A percentile compares a stretch with the other conserved stretches of the same genome.
Conservation (phyloP, 2,113 vertebrate species). For the Anthoscopus minutus region DNA sequence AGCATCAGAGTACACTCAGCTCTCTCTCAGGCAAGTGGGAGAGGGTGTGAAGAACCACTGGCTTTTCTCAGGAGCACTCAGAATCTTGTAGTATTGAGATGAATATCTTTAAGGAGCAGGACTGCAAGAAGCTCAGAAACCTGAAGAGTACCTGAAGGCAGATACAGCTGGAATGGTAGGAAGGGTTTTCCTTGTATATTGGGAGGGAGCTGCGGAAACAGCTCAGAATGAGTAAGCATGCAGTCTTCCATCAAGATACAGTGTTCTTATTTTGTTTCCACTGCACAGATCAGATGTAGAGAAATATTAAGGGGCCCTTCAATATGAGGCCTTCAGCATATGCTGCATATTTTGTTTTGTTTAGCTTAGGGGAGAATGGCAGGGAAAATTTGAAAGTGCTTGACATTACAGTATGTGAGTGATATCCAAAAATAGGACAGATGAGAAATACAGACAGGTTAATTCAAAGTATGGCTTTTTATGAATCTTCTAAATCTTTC, state of each 20-base stretch:
- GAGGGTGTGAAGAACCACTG: neutral
- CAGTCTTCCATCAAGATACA: neutral
- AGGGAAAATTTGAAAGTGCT: neutral
- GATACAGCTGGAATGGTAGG: constrained; percentile 33
- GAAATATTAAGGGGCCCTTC: neutral
- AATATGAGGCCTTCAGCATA: neutral
- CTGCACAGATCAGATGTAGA: neutral
- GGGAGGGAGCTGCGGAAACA: neutral
- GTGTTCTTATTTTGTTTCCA: neutral
- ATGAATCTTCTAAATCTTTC: neutral
- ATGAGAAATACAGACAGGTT: neutral
- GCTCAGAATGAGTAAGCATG: neutral
- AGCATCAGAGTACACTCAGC: neutral
- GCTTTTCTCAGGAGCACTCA: constrained; percentile 9
- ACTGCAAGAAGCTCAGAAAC: neutral
- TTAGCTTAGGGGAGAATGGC: neutral
- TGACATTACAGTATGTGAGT: neutral
- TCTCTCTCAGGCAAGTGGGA: neutral
- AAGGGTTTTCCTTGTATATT: neutral
- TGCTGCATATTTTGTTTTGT: neutral
- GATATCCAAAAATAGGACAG: neutral
- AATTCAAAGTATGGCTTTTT: neutral
- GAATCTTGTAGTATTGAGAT: neutral
- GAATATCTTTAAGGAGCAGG: neutral
- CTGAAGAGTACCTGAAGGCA: constrained; percentile 11